These are phyloP conservation scores for Dendrocincla tyrannina DNA, from an alignment of 2,797 vertebrate species.

Conservation along the genomic window DNA sequence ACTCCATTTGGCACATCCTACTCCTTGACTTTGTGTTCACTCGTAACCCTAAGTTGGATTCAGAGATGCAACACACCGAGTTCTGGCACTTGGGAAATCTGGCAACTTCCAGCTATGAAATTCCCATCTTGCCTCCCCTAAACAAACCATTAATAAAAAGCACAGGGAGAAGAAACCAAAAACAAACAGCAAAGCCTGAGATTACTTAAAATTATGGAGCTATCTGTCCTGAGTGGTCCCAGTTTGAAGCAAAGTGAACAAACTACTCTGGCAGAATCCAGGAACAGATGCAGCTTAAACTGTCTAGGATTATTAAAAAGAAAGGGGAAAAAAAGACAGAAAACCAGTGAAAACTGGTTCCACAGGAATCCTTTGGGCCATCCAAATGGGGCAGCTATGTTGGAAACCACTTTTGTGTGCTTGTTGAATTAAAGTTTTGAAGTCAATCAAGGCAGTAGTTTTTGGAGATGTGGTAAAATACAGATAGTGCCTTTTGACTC, in stretches of 20 bases:
- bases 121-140: neutral
- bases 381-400: neutral
- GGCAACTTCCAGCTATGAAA: neutral
- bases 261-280: neutral
- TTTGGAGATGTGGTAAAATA: neutral
- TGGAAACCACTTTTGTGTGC: neutral
- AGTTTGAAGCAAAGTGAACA: neutral
- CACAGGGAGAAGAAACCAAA: neutral
- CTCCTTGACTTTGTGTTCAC: neutral
- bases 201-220: neutral
- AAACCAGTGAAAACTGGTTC: neutral
- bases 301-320: neutral
- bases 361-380: neutral
- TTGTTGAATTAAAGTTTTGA: neutral
- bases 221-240: neutral
- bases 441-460: neutral
- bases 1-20: neutral
- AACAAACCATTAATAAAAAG: neutral
- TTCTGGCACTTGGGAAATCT: neutral
- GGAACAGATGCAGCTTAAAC: neutral
- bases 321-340: accelerated
- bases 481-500: neutral
- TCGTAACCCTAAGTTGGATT: neutral
- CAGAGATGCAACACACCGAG: neutral
- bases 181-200: neutral